Conservation (phyloP, 2,797 vertebrate genomes). For the Vespertilio murinus region DNA sequence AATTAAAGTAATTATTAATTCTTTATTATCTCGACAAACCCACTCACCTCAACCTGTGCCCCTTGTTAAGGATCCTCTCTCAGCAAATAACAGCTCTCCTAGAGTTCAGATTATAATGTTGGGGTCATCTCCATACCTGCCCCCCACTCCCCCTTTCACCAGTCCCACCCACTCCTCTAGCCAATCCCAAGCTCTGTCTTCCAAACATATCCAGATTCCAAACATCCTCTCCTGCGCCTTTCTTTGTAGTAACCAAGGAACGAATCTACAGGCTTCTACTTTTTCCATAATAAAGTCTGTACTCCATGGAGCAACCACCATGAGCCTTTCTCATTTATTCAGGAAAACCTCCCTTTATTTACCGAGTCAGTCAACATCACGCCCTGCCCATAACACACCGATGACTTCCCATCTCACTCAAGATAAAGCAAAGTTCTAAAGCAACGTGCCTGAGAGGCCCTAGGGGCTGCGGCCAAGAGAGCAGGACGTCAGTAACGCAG, state of each 20-base stretch:
- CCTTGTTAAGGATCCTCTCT: neutral
- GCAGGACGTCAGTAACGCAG: neutral
- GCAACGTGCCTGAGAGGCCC: neutral
- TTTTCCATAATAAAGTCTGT: neutral
- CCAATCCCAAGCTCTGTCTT: neutral
- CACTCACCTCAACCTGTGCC: neutral
- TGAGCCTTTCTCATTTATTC: neutral
- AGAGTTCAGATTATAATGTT: neutral
- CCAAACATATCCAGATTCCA: neutral
- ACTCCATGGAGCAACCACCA: neutral
- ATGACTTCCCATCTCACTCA: constrained; percentile 38
- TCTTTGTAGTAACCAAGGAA: neutral
- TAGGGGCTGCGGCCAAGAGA: neutral
- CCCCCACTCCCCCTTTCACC: neutral
- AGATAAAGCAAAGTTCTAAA: constrained; percentile 49
- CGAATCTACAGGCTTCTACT: neutral
- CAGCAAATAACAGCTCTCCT: neutral
- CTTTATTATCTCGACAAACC: neutral
- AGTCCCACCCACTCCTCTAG: neutral
- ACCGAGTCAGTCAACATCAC: constrained; percentile 17
- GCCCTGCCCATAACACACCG: neutral
- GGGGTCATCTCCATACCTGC: rapidly evolving
- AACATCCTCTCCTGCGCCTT: neutral
- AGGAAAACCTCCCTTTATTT: constrained; percentile 28
- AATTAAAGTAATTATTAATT: neutral